Evolutionary conservation across 2,113 vertebrate species (phyloP), one percentile per base, ranked within the genome.

Genomic region (Garra rufa): DNA sequence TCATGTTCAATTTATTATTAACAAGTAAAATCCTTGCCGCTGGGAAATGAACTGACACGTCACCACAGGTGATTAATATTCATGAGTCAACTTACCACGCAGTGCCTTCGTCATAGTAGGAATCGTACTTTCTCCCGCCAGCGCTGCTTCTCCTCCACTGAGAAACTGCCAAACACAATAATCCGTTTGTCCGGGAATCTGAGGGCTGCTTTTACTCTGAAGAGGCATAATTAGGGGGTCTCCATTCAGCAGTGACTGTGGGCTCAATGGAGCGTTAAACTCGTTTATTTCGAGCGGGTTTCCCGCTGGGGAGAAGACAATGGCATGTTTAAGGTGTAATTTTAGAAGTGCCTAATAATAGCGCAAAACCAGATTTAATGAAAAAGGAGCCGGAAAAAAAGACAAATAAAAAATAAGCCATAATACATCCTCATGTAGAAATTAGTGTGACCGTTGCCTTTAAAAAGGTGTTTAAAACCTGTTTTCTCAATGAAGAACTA

Each of bases 241-340:
- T 75, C 10, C 30, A 30, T 43, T 65, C 3, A 70, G 61, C 19
- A 46, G 24, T 30, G 2, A 65, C 44, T 73, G 34, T 61, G 21
- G 48, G 52, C 21, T 76, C 59, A 69, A 8, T 26, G 26, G 17
- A 70, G 61, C 38, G 10, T 70, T 41, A 86, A 86, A 75, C 34
- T 57, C 48, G 26, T 76, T 55, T 81, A 69, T 86, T 82, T 46
- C 28, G 38, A 44, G 43, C 15, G 26, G 52, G 71, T 77, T 82
- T 48, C 26, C 76, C 38, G 63, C 9, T 9, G 52, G 6, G 26
- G 76, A 19, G 10, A 81, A 74, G 21, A 41, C 76, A 24, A 77
- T 59, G 10, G 14, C 52, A 41, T 9, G 75, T 9, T 59, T 41
- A 41, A 24, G 21, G 21, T 43, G 75, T 43, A 24, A 77, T 77